phyloP scores from a whole-genome alignment of 2,113 vertebrate genomes.

The Anolis sagrei region DNA sequence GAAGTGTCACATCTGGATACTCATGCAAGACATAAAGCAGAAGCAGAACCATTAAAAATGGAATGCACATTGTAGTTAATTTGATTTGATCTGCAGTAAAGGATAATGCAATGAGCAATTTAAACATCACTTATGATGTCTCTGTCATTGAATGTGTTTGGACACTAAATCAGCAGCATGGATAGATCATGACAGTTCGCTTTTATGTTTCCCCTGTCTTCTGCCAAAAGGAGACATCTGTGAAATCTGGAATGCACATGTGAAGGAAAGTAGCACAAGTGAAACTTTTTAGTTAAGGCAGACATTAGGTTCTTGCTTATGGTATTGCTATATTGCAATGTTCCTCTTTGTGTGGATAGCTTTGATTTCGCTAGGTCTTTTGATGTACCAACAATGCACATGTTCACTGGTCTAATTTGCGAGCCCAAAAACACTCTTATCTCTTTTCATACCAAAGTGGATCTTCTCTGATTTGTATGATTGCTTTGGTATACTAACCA shows the following conservation, averaged over 20 bases:
- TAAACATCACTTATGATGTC: constrained; percentile 1
- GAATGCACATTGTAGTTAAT: constrained; percentile 15
- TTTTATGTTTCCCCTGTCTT: constrained; percentile 16
- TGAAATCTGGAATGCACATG: constrained; percentile 7
- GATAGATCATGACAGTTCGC: constrained; percentile 2
- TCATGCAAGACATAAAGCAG: constrained; percentile 5
- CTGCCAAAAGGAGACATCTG: constrained; percentile 22
- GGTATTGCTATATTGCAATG: neutral
- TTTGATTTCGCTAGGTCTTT: neutral
- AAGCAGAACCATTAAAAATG: constrained; percentile 4
- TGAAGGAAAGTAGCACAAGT: neutral
- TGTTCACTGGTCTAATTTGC: neutral
- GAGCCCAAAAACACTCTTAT: neutral
- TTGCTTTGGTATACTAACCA: no score
- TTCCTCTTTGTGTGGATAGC: neutral
- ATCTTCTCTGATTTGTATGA: no score
- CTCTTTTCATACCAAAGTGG: no score
- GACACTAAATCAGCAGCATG: constrained; percentile 2
- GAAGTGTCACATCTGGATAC: neutral
- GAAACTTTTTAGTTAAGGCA: neutral
- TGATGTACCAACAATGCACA: neutral
- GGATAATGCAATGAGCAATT: neutral
- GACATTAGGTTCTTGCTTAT: neutral
- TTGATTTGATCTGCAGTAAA: constrained; percentile 12
- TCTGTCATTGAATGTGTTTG: constrained; percentile 9